These are phyloP conservation scores for Paracentrotus lividus DNA, from an alignment of 53 echinoderm and acorn worm genomes.

Conservation along the genomic window DNA sequence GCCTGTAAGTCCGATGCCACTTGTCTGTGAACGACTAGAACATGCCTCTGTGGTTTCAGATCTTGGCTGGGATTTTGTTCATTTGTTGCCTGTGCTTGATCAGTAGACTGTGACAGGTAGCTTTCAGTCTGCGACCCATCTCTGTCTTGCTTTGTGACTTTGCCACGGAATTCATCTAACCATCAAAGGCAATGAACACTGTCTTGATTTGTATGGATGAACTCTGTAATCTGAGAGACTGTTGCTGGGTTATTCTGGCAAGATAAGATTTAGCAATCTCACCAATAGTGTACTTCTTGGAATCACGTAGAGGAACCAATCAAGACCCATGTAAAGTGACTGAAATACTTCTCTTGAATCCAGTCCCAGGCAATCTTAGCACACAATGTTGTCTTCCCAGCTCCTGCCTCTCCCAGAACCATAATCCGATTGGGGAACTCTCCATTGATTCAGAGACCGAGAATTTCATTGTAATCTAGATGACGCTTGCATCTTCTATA, in stretches of 20 bases:
- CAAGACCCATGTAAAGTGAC: background rate
- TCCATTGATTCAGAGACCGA: background rate
- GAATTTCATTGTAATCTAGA: too few species aligned
- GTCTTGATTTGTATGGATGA: background rate
- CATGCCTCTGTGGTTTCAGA: too few species aligned
- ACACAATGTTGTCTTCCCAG: too few species aligned
- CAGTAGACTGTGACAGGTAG: too few species aligned
- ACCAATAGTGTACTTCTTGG: background rate
- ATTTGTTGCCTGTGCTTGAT: too few species aligned
- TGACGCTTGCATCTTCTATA: too few species aligned
- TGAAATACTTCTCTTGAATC: background rate
- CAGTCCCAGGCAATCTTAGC: background rate
- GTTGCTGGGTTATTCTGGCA: background rate
- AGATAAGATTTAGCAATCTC: background rate
- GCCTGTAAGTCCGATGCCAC: background rate
- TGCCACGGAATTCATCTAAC: background rate
- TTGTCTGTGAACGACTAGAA: too few species aligned
- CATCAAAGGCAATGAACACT: background rate
- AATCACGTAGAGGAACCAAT: background rate
- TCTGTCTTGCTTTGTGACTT: too few species aligned
- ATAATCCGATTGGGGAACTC: background rate
- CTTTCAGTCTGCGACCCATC: too few species aligned
- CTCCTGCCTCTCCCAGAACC: constrained; percentile 1
- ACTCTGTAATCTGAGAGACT: background rate
- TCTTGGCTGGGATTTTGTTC: too few species aligned